phyloP scores from a whole-genome alignment of 23 tunicate genomes.

The Ascidia mentula region DNA sequence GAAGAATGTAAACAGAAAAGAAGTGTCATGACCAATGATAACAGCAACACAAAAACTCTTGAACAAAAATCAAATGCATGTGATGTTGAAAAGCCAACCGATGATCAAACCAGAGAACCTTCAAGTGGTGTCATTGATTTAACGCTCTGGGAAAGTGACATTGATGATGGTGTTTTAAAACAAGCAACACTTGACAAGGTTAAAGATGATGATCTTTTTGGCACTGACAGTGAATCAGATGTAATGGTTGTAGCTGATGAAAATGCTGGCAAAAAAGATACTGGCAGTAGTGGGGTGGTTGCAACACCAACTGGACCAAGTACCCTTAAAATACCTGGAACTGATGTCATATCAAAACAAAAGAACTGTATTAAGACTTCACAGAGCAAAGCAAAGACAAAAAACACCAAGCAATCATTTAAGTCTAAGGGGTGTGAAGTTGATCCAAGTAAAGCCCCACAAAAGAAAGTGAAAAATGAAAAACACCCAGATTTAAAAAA shows the following conservation, averaged over 20 bases:
- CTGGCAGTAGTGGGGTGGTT: not conserved
- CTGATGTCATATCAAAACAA: not conserved
- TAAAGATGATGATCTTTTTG: constrained; percentile 7
- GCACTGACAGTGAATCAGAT: constrained; percentile 32
- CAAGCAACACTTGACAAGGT: not conserved
- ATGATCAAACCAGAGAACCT: not conserved
- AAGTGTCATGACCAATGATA: not conserved
- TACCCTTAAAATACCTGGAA: not conserved
- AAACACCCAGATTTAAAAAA: not conserved
- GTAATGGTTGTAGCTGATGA: not conserved
- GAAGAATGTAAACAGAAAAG: too few species aligned
- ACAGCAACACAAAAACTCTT: not conserved
- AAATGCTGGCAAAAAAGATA: not conserved
- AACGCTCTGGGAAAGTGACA: constrained; percentile 9
- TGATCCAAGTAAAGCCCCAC: not conserved
- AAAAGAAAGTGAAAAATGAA: not conserved
- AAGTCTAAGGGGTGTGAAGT: not conserved
- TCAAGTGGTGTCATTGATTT: not conserved
- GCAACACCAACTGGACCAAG: not conserved
- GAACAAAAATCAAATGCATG: not conserved
- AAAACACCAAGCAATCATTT: not conserved
- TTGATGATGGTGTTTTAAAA: not conserved
- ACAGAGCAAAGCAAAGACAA: not conserved
- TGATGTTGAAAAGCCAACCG: not conserved
- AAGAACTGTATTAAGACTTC: not conserved